Percentiles rank a stretch among this genome's conserved stretches.
These are phyloP conservation scores for Microctonus hyperodae DNA, from an alignment of 2,888 invertebrate species.

Conservation along the genomic window DNA sequence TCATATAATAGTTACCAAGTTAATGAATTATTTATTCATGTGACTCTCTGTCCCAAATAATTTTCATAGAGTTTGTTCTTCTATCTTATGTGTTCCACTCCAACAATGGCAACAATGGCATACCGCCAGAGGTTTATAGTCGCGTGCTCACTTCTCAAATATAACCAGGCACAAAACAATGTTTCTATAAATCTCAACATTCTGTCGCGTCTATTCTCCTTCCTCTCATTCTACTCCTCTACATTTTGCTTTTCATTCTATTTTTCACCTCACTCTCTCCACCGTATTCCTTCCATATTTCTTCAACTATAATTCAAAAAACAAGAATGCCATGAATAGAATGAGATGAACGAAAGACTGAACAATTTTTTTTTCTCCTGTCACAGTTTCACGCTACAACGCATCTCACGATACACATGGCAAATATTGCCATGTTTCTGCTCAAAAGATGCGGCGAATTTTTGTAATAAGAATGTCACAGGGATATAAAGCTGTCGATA, in stretches of 20 bases:
- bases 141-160: conserved; percentile 26
- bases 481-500: conserved; percentile 53
- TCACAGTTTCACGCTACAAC: background rate
- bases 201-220: conserved; percentile 4
- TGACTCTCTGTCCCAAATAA: background rate
- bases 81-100: conserved; percentile 17
- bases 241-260: background rate
- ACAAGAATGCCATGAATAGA: conserved; percentile 21
- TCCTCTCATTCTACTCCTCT: too few species aligned
- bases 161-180: conserved; percentile 16
- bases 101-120: conserved; percentile 23
- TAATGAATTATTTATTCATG: conserved; percentile 29
- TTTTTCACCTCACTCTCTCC: conserved; percentile 17
- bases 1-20: conserved; percentile 31
- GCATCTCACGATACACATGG: background rate
- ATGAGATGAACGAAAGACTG: conserved; percentile 25
- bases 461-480: conserved; percentile 51
- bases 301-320: conserved; percentile 38
- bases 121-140: conserved; percentile 8
- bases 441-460: conserved; percentile 35
- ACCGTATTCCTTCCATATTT: conserved; percentile 38
- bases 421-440: background rate
- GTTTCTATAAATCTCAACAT: conserved; percentile 20
- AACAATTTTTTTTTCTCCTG: background rate
- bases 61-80: conserved; percentile 15